Conservation (phyloP, 2,113 vertebrate genomes). For the Scomber colias region DNA sequence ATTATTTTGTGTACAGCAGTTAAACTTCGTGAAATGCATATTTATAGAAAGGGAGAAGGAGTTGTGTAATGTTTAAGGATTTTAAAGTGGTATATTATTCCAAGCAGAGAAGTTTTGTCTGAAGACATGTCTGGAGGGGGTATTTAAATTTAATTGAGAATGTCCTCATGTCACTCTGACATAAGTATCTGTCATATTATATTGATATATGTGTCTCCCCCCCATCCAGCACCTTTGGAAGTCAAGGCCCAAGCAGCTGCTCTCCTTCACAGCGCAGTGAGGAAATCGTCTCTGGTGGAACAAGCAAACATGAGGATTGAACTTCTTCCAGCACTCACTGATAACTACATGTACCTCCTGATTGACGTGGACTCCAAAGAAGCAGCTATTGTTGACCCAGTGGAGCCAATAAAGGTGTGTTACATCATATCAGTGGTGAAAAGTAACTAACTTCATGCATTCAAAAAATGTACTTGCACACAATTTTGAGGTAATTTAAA, state of each 20-base stretch:
- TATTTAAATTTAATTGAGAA: neutral
- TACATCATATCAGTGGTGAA: neutral
- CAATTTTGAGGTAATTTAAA: no score
- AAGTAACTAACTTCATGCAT: no score
- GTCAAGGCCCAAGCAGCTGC: constrained; percentile 71
- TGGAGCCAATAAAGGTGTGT: constrained; percentile 93
- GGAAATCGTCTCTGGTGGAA: constrained; percentile 80
- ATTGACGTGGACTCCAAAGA: constrained; percentile 92
- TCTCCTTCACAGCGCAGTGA: constrained; percentile 75
- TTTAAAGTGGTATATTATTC: no score
- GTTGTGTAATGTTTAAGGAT: no score
- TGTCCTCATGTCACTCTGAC: neutral
- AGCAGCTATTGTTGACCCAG: constrained; percentile 94
- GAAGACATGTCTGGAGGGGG: no score
- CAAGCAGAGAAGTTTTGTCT: no score
- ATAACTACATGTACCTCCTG: constrained; percentile 99
- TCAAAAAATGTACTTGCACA: no score
- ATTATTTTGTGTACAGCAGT: no score
- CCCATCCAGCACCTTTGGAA: constrained; percentile 80
- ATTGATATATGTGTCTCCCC: neutral
- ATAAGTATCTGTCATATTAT: neutral
- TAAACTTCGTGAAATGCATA: no score
- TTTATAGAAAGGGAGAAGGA: no score
- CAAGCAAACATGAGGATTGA: constrained; percentile 92
- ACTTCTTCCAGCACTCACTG: constrained; percentile 92